Conservation (phyloP, 2,888 invertebrate species). For the Xylocampa areola region DNA sequence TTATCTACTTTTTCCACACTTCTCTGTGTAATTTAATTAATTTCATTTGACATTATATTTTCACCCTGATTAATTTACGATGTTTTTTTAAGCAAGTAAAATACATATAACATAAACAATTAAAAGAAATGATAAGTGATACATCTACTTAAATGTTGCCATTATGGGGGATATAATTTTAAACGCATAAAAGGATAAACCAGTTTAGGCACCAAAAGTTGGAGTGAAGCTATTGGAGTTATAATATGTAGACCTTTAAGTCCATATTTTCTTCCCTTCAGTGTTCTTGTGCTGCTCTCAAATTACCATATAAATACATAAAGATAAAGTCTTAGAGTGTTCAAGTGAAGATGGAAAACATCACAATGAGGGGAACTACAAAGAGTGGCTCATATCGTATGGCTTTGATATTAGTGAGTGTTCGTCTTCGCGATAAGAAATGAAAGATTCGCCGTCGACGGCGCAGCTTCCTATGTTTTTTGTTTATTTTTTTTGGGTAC, state of each 20-base stretch:
- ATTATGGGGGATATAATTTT: no score
- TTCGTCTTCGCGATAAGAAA: constrained; percentile 78
- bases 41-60: neutral
- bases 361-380: constrained; percentile 39
- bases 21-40: no score
- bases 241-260: no score
- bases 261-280: no score
- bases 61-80: no score
- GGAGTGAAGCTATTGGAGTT: no score
- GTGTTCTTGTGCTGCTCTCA: neutral
- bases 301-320: constrained; percentile 14
- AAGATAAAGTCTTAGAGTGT: neutral
- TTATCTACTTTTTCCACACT: constrained; percentile 2
- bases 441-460: constrained; percentile 73
- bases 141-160: no score
- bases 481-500: constrained; percentile 54
- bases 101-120: no score
- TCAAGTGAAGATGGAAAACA: constrained; percentile 1
- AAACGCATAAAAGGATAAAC: no score
- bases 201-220: no score
- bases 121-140: no score
- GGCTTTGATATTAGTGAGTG: constrained; percentile 69
- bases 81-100: no score
- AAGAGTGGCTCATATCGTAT: constrained; percentile 49
- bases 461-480: constrained; percentile 65